Conservation (phyloP, 2,888 invertebrate species). For the Troides aeacus region DNA sequence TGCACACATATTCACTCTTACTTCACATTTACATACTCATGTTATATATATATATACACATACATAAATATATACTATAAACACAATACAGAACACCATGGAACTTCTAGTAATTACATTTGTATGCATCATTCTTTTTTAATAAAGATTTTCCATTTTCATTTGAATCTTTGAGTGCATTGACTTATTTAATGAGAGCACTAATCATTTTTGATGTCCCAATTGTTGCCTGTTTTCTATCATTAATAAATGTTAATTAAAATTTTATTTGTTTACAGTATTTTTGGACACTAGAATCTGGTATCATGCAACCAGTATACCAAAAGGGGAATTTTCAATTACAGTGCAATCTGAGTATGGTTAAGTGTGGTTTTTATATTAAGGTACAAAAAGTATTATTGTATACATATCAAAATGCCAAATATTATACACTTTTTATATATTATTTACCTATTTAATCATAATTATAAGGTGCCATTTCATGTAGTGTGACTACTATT, state of each 20-base stretch:
- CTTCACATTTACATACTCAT: no score
- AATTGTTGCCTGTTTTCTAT: background rate
- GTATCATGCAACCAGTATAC: slow-evolving; percentile 93
- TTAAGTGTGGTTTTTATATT: slow-evolving; percentile 51
- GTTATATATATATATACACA: no score
- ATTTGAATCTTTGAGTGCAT: no score
- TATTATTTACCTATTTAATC: slow-evolving; percentile 48
- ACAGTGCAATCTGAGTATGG: slow-evolving; percentile 96
- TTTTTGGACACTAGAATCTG: slow-evolving; percentile 93
- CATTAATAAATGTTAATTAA: background rate
- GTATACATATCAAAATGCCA: slow-evolving; percentile 72
- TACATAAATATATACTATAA: no score
- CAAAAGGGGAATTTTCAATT: slow-evolving; percentile 89
- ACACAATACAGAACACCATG: no score
- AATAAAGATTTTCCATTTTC: no score
- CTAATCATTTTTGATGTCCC: background rate
- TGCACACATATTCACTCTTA: no score
- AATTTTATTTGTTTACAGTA: slow-evolving; percentile 70
- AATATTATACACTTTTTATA: slow-evolving; percentile 51
- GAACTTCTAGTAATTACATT: no score
- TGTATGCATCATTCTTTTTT: no score
- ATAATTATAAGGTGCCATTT: slow-evolving; percentile 61
- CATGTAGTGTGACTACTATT: slow-evolving; percentile 60
- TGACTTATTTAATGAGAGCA: background rate
- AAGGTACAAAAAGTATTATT: slow-evolving; percentile 56